phyloP scores from a whole-genome alignment of 2,113 vertebrate species.

The Corydoras sp. region DNA sequence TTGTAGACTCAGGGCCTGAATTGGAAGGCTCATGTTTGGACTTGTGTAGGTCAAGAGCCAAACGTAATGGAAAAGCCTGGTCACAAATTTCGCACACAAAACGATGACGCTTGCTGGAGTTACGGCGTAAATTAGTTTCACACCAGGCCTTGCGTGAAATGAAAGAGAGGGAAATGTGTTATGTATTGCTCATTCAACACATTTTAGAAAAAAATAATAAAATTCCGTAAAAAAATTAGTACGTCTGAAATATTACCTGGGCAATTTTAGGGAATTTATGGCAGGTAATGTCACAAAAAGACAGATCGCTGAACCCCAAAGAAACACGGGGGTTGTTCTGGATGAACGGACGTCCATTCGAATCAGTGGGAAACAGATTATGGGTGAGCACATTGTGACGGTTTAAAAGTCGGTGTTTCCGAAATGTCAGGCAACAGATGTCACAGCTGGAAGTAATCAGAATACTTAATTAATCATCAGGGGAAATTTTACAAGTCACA shows the following conservation, averaged over 20 bases:
- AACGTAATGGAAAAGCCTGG: constrained; percentile 90
- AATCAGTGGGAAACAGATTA: constrained; percentile 87
- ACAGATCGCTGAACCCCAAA: constrained; percentile 91
- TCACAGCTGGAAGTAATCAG: constrained; percentile 74
- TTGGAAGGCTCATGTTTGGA: constrained; percentile 48
- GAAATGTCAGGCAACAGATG: constrained; percentile 88
- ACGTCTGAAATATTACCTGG: constrained; percentile 69
- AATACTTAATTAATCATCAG: no score
- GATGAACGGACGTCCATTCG: constrained; percentile 87
- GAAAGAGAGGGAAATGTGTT: background rate
- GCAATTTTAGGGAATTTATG: constrained; percentile 91
- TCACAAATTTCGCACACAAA: constrained; percentile 88
- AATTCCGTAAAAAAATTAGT: no score
- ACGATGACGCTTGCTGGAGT: constrained; percentile 87
- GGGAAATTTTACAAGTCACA: no score
- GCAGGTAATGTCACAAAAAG: constrained; percentile 96
- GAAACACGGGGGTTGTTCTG: constrained; percentile 97
- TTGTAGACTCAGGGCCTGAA: constrained; percentile 12
- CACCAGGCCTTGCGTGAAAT: constrained; percentile 81
- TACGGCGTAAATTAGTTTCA: constrained; percentile 89
- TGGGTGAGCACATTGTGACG: constrained; percentile 89
- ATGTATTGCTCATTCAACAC: no score
- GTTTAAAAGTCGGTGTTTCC: constrained; percentile 83
- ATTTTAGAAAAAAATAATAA: no score
- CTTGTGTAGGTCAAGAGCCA: constrained; percentile 79